Evolutionary conservation across 23 tunicate genomes (phyloP).

Genomic region (Corella eumyota): DNA sequence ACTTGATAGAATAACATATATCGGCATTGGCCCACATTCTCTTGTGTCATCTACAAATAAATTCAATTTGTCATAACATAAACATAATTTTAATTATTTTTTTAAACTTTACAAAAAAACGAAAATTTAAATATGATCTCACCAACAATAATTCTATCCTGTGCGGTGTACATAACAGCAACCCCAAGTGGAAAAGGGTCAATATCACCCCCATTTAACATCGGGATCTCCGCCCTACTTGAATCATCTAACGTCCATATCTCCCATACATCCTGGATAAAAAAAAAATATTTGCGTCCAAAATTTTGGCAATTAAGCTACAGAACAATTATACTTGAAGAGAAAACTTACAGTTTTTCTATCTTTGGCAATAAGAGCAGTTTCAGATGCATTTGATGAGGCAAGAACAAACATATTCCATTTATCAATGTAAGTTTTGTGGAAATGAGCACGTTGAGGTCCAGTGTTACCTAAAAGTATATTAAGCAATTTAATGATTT

Average conservation of each 20-base stretch:
- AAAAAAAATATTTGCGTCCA: background rate
- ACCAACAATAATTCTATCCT: constrained; percentile 44
- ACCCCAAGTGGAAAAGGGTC: constrained; percentile 63
- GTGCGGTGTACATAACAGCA: constrained; percentile 43
- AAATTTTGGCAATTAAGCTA: background rate
- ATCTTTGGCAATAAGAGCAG: constrained; percentile 81
- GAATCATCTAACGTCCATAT: constrained; percentile 88
- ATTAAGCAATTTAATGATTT: too few relatives aligned
- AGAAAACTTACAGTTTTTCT: constrained; percentile 39
- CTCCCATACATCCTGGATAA: constrained; percentile 61
- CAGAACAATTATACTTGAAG: background rate
- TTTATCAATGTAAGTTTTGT: constrained; percentile 36
- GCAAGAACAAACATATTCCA: constrained; percentile 66
- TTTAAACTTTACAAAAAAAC: too few relatives aligned
- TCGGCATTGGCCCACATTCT: constrained; percentile 72
- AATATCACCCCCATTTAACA: constrained; percentile 33
- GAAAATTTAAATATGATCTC: background rate
- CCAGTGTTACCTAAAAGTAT: constrained; percentile 26
- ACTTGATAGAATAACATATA: constrained; percentile 31
- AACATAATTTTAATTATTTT: too few relatives aligned
- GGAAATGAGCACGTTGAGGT: constrained; percentile 30
- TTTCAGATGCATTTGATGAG: constrained; percentile 73
- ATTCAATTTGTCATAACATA: background rate
- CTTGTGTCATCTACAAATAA: constrained; percentile 51
- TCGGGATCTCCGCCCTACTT: constrained; percentile 52